Evolutionary conservation across 2,888 invertebrate species (phyloP).

Genomic region (Chymomyza procnemis): DNA sequence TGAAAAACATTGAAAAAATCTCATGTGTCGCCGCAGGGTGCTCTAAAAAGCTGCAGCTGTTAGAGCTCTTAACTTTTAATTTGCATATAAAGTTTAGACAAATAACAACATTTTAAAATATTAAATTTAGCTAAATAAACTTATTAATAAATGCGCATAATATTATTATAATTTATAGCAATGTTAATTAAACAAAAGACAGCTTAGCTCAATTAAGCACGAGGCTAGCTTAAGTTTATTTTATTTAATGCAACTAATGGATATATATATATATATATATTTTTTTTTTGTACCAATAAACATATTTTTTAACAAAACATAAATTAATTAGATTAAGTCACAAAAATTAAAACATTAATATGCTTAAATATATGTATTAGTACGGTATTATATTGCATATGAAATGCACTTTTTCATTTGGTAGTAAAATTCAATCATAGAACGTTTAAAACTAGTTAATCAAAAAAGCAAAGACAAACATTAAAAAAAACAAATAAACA

Average conservation of each 20-base stretch:
- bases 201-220: conserved; percentile 38
- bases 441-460: conserved; percentile 59
- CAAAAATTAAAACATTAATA: conserved; percentile 36
- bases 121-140: background rate
- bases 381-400: conserved; percentile 53
- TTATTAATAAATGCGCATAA: background rate
- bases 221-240: conserved; percentile 58
- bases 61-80: background rate
- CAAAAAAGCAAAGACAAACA: conserved; percentile 25
- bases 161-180: background rate
- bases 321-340: conserved; percentile 12
- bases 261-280: conserved; percentile 1
- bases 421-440: conserved; percentile 60
- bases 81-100: background rate
- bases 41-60: conserved; percentile 21
- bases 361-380: conserved; percentile 39
- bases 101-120: background rate
- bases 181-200: conserved; percentile 46
- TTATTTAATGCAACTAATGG: background rate
- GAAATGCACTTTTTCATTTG: conserved; percentile 53
- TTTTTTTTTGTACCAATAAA: conserved; percentile 26
- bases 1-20: conserved; percentile 61
- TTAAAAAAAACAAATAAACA: conserved; percentile 25
- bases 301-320: conserved; percentile 3
- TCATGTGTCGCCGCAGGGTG: conserved; percentile 47